Conservation (phyloP, 2,113 vertebrate genomes). For the Diglossa brunneiventris region DNA sequence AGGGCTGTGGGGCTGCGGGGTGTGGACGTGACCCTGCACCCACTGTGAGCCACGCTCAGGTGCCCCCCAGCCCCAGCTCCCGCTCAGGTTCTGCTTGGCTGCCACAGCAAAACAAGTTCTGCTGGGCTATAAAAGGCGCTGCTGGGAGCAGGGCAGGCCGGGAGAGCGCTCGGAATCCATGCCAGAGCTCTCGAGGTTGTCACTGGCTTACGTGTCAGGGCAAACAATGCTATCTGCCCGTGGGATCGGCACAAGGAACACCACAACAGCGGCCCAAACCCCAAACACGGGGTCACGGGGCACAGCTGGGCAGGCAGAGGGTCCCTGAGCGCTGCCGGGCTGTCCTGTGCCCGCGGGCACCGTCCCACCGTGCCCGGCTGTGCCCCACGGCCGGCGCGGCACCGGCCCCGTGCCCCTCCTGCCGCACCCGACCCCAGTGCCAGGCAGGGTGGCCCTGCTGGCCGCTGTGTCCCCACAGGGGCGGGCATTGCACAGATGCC, state of each 20-base stretch:
- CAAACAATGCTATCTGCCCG: slow-evolving; percentile 58
- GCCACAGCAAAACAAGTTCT: slow-evolving; percentile 59
- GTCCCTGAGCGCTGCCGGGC: rapidly evolving
- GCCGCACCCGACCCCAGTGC: rapidly evolving
- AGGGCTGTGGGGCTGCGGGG: rapidly evolving
- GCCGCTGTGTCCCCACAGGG: neutral
- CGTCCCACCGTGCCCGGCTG: rapidly evolving
- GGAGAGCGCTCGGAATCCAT: slow-evolving; percentile 27
- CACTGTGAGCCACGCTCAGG: neutral
- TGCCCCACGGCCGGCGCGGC: rapidly evolving
- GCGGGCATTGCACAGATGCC: neutral
- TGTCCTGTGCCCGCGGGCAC: rapidly evolving
- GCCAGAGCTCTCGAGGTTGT: slow-evolving; percentile 30
- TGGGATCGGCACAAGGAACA: slow-evolving; percentile 35
- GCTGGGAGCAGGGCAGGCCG: neutral
- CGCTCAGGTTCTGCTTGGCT: slow-evolving; percentile 20
- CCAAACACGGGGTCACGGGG: slow-evolving; percentile 16
- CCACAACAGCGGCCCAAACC: neutral
- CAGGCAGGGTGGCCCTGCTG: neutral
- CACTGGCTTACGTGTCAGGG: slow-evolving; percentile 49
- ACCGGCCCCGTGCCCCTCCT: rapidly evolving
- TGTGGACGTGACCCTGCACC: neutral
- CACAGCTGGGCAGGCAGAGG: neutral
- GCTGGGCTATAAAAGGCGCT: slow-evolving; percentile 51
- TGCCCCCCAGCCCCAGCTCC: neutral